Evolutionary conservation across 2,888 invertebrate genomes (phyloP), one percentile per base, ranked within the genome.

Genomic region (Apamea monoglypha): DNA sequence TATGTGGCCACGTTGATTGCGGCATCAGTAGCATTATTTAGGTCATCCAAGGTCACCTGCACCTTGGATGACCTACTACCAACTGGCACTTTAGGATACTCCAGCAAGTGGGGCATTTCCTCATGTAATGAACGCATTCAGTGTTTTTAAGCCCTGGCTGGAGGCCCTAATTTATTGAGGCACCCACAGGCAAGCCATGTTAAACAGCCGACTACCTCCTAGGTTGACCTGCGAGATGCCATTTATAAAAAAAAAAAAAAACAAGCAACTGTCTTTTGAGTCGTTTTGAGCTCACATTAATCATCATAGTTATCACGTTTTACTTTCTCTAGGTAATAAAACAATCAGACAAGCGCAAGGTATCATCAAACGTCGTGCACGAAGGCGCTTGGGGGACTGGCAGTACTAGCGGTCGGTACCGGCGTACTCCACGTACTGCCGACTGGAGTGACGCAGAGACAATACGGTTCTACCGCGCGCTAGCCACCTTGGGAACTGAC

Each of bases 401-500:
- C 71, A 95, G 95, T 0, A 95, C 96, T 81, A 95, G 96, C 84
- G 98, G 98, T 0, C 97, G 98, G 85, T 98, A 98, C 92, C 98
- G 97, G 78, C 97, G 98, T 44, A 97, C 97, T 29, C 97, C 97
- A 87, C 97, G 98, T 69, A 97, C 98, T 0, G 98, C 97, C 76
- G 98, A 98, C 67, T 99, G 99, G 99, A 95, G 96, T 16, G 97
- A 97, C 59, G 97, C 97, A 81, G 99, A 99, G 92, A 99, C 99
- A 0, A 96, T 98, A n/a, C 98, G 98, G 87, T 99, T 99, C 95
- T 99, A 99, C 95, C 98, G 98, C 90, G 99, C 99, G 1, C 95
- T 99, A 18, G 99, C 98, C 89, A 98, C 98, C 16, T 97, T 99
- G 73, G 99, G 99, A 0, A 99, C 99, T 0, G 99, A 99, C 96